Base-by-base conservation (phyloP, 2,888 invertebrate species). In the Noctua janthe region DNA sequence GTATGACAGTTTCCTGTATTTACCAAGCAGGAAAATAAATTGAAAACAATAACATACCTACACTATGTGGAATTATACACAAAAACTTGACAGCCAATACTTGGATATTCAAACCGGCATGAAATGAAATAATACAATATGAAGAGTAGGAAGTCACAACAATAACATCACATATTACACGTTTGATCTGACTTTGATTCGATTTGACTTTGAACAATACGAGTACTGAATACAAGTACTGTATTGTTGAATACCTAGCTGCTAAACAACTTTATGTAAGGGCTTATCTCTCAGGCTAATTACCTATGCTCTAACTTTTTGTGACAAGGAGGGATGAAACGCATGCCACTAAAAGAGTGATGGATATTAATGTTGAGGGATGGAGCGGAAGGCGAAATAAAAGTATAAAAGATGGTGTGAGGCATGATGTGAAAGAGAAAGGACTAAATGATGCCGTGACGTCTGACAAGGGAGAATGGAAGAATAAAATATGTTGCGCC, bases 1-100 rank as follows among this genome's bases (percentile, higher is more conserved):
- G 51, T 75, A 75, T 51, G n/a, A 17, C 29, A 64, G 8, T 71
- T 74, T 74, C 23, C 54, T 13, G 1, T 49, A n/a, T 23, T 13
- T 35, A 35, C 51, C 39, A 43, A 23, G 15, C 71, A 78, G 74
- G 78, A 78, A 83, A 87, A 83, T 4, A 0, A 11, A 54, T 13
- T 72, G 49, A 47, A 74, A 72, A 77, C 54, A 73, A 59, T 75
- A 64, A 70, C 8, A 23, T n/a, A 47, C 13, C 3, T 49, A 56
- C 39, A 64, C n/a, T 70, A 39, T 23, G 49, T 56, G 29, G 39
- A 80, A 74, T 35, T 67, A 43, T 56, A 62, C 49, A 39, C 43
- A 17, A 29, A 15, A 23, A 81, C 20, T 39, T 8, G 35, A 35
- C 3, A 79, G 74, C 13, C 1, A n/a, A 35, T 66, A n/a, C 23